A percentile compares a stretch with the other conserved stretches of the same genome.
Evolutionary conservation across 2,888 invertebrate genomes (phyloP).

Genomic region (Theretra japonica): DNA sequence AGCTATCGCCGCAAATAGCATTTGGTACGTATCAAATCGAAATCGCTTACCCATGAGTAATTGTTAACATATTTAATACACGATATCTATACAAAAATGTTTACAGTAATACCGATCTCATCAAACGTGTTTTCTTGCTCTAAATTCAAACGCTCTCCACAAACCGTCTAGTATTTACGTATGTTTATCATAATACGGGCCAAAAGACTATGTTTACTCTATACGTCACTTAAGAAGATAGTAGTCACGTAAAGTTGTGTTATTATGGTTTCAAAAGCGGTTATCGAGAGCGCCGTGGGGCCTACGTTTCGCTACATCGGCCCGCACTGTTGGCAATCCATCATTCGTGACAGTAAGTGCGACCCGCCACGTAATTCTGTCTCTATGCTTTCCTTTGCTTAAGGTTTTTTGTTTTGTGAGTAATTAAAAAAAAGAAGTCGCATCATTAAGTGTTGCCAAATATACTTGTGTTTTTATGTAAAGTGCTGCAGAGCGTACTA

Average conservation of each 20-base stretch:
- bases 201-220: conserved; percentile 25
- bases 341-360: conserved; percentile 57
- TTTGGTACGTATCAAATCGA: too few species aligned
- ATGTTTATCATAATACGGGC: conserved; percentile 5
- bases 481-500: neutral
- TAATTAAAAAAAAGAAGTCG: conserved; percentile 17
- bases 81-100: neutral
- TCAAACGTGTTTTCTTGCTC: neutral
- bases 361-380: conserved; percentile 50
- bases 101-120: neutral
- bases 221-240: conserved; percentile 25
- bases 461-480: neutral
- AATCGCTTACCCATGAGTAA: too few species aligned
- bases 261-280: conserved; percentile 47
- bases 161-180: conserved; percentile 5
- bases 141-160: conserved; percentile 8
- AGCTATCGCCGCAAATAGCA: too few species aligned
- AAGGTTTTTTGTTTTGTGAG: conserved; percentile 37
- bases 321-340: conserved; percentile 47
- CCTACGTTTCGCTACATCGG: conserved; percentile 35
- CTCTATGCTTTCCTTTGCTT: conserved; percentile 49
- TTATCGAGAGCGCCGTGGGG: conserved; percentile 35
- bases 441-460: neutral
- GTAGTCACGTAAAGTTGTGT: conserved; percentile 35
- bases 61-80: too few species aligned